Conservation (phyloP, 1,140 invertebrate species). For the Caerostris extrusa region DNA sequence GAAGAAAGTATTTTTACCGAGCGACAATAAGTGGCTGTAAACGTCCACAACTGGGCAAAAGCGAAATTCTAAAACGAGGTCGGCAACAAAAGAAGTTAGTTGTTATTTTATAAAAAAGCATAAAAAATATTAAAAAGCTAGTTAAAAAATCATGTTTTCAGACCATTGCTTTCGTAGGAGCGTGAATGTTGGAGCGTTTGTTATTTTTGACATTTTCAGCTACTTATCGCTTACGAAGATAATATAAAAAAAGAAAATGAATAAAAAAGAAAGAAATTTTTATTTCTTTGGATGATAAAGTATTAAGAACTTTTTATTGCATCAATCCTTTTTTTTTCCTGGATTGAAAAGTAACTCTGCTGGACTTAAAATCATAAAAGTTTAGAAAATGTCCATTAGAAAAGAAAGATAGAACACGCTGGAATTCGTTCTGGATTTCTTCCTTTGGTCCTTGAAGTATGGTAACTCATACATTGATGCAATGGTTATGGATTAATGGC, state of each 20-base stretch:
- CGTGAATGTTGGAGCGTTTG: constrained; percentile 38
- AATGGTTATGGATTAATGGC: neutral
- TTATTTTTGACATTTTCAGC: constrained; percentile 57
- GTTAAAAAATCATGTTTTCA: constrained; percentile 16
- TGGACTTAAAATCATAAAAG: constrained; percentile 1
- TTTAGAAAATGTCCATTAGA: neutral
- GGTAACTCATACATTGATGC: neutral
- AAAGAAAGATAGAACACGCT: neutral
- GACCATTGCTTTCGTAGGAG: constrained; percentile 35
- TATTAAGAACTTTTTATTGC: neutral
- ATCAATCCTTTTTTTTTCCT: neutral
- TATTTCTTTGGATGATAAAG: neutral
- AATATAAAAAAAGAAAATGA: constrained; percentile 10
- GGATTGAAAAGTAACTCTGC: neutral
- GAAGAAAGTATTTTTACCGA: constrained; percentile 43
- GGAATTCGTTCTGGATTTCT: neutral
- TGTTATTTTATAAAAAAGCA: constrained; percentile 48
- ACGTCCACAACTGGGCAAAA: constrained; percentile 3
- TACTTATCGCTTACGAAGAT: constrained; percentile 32
- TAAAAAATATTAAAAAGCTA: neutral
- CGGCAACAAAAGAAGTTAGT: constrained; percentile 46
- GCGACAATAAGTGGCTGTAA: constrained; percentile 29
- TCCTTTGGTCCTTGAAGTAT: neutral
- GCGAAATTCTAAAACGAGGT: constrained; percentile 44
- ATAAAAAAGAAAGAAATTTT: neutral